Base-by-base conservation (phyloP, 2,888 invertebrate species). In the Smittia sp. region DNA sequence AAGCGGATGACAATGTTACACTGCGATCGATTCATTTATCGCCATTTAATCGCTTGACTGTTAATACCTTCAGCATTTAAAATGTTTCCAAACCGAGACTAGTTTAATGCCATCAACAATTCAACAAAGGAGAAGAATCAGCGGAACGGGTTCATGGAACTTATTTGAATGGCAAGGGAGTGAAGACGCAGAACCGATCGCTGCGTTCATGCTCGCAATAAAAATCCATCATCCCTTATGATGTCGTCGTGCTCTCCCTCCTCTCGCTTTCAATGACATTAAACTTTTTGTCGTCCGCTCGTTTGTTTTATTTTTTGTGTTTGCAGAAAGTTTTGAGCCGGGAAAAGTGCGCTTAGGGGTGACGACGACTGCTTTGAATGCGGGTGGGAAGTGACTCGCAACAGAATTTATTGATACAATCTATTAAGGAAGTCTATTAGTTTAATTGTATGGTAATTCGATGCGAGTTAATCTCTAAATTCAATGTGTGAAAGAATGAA, bases 381-480 rank as follows among this genome's bases (percentile, higher is more conserved):
- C 62, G 62, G 39, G 58, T 58, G 20, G 25, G 27, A 52, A 20
- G 62, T 20, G n/a, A n/a, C 32, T 24, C 11, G 24, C n/a, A 65
- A 25, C 22, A 20, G 62, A n/a, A 69, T 69, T 27, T 69, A 72
- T 72, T 62, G 72, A 72, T 62, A 72, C 72, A 62, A 69, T 62
- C 58, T 72, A 62, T 72, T 72, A 62, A 62, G 72, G 70, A 72
- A 72, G 62, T 62, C 72, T 72, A 72, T 72, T 72, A 72, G 52
- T 38, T 62, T 72, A 72, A 72, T 72, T 72, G 62, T 24, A 72
- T 72, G 72, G 72, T 72, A 39, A 62, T 52, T 69, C 41, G 18
- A 6, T 25, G 41, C 11, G 18, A 69, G 69, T 69, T 69, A 69
- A 69, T 69, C 69, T 69, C 22, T 69, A 41, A 69, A 69, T 69